These are phyloP conservation scores for Zapornia atra DNA, from an alignment of 2,113 vertebrate genomes.

Conservation along the genomic window DNA sequence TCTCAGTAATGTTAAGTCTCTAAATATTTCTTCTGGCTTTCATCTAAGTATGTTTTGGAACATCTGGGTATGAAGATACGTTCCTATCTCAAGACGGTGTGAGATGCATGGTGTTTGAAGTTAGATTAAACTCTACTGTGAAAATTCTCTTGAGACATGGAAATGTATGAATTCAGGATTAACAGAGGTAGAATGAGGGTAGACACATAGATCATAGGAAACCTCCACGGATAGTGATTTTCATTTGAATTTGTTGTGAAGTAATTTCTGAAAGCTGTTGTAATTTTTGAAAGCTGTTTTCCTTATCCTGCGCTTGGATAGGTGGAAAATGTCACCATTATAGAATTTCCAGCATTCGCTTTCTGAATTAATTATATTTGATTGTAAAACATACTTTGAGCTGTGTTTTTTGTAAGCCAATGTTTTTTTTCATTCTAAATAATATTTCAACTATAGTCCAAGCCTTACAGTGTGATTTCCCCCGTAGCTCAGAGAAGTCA, in stretches of 20 bases:
- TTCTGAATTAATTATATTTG: background rate
- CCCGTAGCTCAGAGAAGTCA: background rate
- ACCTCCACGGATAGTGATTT: background rate
- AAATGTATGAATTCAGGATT: background rate
- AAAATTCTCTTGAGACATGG: background rate
- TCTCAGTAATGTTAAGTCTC: background rate
- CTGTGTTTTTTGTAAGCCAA: background rate
- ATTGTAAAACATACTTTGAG: slow-evolving; percentile 15
- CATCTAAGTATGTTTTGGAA: slow-evolving; percentile 6
- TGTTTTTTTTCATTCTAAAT: background rate
- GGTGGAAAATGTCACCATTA: background rate
- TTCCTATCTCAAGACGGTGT: background rate
- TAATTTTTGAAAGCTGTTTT: background rate
- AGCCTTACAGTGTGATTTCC: background rate
- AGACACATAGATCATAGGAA: background rate
- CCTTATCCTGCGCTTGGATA: background rate
- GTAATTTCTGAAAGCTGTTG: background rate
- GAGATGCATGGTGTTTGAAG: background rate
- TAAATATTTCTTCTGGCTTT: slow-evolving; percentile 2
- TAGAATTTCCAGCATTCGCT: background rate
- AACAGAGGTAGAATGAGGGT: background rate
- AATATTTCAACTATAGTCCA: background rate
- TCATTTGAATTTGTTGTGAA: background rate
- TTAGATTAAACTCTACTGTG: background rate
- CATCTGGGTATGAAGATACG: background rate